Conservation (phyloP, 2,888 invertebrate species). For the Fragum sueziense region DNA sequence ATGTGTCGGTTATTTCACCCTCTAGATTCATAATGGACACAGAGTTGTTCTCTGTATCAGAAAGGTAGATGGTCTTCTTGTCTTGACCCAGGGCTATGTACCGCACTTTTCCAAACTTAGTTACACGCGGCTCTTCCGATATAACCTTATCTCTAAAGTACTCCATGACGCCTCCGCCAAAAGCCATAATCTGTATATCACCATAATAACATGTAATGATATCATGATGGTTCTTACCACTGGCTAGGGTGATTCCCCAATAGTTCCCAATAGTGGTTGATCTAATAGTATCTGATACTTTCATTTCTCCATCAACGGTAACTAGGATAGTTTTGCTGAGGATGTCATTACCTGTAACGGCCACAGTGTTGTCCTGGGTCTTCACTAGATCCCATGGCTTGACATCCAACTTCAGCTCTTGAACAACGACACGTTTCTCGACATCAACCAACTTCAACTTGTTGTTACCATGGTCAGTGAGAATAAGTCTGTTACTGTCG, state of each 20-base stretch:
- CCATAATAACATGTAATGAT: too few species aligned
- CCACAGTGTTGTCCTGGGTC: background rate
- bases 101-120: background rate
- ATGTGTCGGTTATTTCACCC: background rate
- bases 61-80: background rate
- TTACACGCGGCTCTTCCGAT: too few species aligned
- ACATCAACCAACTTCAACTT: background rate
- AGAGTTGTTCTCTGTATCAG: background rate
- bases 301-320: background rate
- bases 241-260: too few species aligned
- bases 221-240: too few species aligned
- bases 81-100: background rate
- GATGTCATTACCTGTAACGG: background rate
- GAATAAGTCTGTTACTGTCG: background rate
- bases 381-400: background rate
- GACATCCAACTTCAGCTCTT: background rate
- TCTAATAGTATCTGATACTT: background rate
- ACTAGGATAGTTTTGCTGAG: background rate
- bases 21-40: background rate
- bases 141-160: too few species aligned
- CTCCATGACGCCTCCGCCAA: too few species aligned
- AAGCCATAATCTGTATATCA: too few species aligned
- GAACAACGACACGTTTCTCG: background rate
- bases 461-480: background rate
- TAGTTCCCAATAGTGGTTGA: too few species aligned